Conservation (phyloP, 2,888 invertebrate genomes). For the Stenotaenia linearis region DNA sequence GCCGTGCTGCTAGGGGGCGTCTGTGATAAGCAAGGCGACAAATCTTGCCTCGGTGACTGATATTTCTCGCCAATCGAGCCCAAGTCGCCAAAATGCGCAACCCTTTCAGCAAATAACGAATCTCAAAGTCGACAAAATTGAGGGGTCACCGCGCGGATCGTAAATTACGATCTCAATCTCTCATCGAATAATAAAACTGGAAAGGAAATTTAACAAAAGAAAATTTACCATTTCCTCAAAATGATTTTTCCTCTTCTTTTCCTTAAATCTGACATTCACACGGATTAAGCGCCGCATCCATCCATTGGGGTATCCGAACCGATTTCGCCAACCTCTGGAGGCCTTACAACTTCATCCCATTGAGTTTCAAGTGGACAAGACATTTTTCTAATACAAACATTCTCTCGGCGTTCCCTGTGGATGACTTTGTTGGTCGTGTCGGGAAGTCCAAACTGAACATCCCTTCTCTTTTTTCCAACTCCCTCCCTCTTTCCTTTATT, state of each 20-base stretch:
- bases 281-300: background rate
- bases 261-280: background rate
- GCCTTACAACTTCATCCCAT: background rate
- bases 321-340: background rate
- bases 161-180: background rate
- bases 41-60: background rate
- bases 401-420: background rate
- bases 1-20: background rate
- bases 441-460: background rate
- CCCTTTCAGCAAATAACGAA: too few relatives aligned
- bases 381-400: conserved; percentile 5
- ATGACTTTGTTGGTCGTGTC: conserved; percentile 9
- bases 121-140: background rate
- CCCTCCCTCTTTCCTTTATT: background rate
- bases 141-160: background rate
- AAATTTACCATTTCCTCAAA: background rate
- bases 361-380: conserved; percentile 9
- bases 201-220: background rate
- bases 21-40: background rate
- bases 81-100: too few relatives aligned
- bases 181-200: background rate
- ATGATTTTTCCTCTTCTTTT: background rate
- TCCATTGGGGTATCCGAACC: background rate
- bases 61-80: conserved; percentile 4
- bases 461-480: background rate